A percentile compares a stretch with the other conserved stretches of the same genome.
Evolutionary conservation across 2,797 vertebrate genomes (phyloP).

Genomic region (Alcedo atthis): DNA sequence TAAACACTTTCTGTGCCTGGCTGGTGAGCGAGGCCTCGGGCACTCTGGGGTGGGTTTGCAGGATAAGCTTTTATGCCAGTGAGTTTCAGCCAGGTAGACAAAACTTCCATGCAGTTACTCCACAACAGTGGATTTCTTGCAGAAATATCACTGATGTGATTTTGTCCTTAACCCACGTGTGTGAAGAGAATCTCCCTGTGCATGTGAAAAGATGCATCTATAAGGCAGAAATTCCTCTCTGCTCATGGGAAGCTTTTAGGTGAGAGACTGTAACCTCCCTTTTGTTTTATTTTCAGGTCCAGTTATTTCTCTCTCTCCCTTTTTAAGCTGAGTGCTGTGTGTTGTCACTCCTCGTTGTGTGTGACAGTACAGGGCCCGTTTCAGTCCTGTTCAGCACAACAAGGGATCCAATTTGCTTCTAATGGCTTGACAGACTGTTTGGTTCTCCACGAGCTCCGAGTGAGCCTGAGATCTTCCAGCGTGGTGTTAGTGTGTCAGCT

Average conservation of each 20-base stretch:
- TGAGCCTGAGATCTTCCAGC: too few relatives aligned
- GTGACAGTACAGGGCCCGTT: too few relatives aligned
- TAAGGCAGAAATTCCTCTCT: not conserved
- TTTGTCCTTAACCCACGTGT: not conserved
- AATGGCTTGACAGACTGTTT: too few relatives aligned
- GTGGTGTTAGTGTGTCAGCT: too few relatives aligned
- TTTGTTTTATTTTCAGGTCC: not conserved
- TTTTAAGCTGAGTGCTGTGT: not conserved
- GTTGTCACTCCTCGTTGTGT: too few relatives aligned
- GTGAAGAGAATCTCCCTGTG: not conserved
- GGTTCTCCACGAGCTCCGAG: too few relatives aligned
- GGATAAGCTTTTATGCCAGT: not conserved
- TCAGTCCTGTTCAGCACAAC: too few relatives aligned
- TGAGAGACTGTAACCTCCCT: not conserved
- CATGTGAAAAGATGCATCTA: not conserved
- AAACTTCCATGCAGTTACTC: not conserved
- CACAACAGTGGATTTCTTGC: not conserved
- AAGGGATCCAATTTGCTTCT: too few relatives aligned
- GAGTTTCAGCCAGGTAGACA: not conserved
- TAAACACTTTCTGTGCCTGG: not conserved
- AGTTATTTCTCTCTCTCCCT: not conserved
- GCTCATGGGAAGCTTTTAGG: not conserved
- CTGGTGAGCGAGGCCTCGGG: fast-evolving
- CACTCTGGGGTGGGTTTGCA: not conserved
- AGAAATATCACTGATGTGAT: not conserved